These are phyloP conservation scores for Andrena hattorfiana DNA, from an alignment of 2,888 invertebrate species.

Conservation along the genomic window DNA sequence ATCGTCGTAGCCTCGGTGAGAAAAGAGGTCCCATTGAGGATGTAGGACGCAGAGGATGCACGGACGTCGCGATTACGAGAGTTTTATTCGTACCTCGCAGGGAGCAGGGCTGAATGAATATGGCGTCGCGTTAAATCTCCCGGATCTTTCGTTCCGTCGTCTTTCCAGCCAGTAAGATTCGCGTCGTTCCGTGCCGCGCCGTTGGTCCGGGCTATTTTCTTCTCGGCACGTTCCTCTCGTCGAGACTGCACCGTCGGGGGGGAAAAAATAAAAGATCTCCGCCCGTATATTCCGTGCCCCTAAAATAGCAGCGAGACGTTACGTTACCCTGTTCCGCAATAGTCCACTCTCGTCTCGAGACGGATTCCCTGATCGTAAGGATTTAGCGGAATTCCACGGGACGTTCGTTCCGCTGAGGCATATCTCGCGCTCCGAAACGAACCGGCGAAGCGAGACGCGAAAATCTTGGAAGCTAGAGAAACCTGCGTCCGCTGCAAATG, in stretches of 20 bases:
- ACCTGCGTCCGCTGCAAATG: not conserved
- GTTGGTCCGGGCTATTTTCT: slow-evolving; percentile 77
- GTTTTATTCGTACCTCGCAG: slow-evolving; percentile 48
- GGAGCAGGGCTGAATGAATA: slow-evolving; percentile 52
- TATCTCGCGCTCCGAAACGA: not conserved
- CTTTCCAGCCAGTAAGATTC: slow-evolving; percentile 63
- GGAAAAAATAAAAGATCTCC: slow-evolving; percentile 31
- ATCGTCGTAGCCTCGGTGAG: not conserved
- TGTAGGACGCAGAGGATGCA: not conserved
- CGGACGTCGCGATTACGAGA: slow-evolving; percentile 36
- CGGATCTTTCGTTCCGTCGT: slow-evolving; percentile 54
- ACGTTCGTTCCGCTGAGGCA: not conserved
- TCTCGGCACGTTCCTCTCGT: slow-evolving; percentile 73
- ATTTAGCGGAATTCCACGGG: not conserved
- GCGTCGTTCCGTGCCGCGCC: slow-evolving; percentile 69
- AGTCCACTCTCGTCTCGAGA: slow-evolving; percentile 5
- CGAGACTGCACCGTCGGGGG: slow-evolving; percentile 48
- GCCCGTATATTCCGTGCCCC: slow-evolving; percentile 56
- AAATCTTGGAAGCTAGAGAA: not conserved
- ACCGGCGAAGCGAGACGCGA: not conserved
- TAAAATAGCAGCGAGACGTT: slow-evolving; percentile 66
- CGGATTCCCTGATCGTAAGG: not conserved
- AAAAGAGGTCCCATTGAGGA: slow-evolving; percentile 1
- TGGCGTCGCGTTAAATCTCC: slow-evolving; percentile 47
- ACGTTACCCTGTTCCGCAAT: slow-evolving; percentile 65